phyloP scores from a whole-genome alignment of 2,888 invertebrate genomes.

The Ecliptopera silaceata region DNA sequence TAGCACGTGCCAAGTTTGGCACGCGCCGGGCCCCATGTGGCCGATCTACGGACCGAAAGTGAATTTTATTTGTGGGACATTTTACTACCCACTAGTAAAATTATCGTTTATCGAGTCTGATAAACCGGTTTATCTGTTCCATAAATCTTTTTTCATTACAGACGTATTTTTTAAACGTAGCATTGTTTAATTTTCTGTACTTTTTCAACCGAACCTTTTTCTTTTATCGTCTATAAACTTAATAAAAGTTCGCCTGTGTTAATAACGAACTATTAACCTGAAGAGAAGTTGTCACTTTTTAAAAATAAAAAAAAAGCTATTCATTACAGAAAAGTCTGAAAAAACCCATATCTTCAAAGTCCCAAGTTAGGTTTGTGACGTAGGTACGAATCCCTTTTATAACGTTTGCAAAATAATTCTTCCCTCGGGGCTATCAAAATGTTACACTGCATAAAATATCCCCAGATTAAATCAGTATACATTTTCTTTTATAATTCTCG shows the following conservation, averaged over 20 bases:
- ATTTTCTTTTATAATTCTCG: slow-evolving; percentile 4
- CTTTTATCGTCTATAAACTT: no score
- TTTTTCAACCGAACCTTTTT: no score
- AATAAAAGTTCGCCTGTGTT: no score
- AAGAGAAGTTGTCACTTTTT: no score
- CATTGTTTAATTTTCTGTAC: no score
- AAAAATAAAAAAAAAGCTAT: neutral
- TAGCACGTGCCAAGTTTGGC: slow-evolving; percentile 24
- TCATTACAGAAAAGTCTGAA: neutral
- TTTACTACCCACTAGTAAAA: neutral
- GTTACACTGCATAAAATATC: slow-evolving; percentile 14
- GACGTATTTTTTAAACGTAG: no score
- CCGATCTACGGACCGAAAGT: slow-evolving; percentile 3
- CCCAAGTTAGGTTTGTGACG: slow-evolving; percentile 1
- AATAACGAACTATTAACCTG: no score
- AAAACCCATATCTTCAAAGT: neutral
- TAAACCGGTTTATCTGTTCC: neutral
- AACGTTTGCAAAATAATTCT: slow-evolving; percentile 15
- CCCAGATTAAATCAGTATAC: slow-evolving; percentile 16
- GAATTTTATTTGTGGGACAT: slow-evolving; percentile 15
- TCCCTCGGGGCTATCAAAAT: slow-evolving; percentile 10
- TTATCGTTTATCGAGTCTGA: neutral
- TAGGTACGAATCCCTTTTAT: slow-evolving; percentile 16
- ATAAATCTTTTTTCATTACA: no score
- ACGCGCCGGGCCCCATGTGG: slow-evolving; percentile 3